Percentiles rank a stretch among this genome's conserved stretches.
These are phyloP conservation scores for Alloscopus bannaensis DNA, from an alignment of 2,888 invertebrate genomes.

Conservation along the genomic window DNA sequence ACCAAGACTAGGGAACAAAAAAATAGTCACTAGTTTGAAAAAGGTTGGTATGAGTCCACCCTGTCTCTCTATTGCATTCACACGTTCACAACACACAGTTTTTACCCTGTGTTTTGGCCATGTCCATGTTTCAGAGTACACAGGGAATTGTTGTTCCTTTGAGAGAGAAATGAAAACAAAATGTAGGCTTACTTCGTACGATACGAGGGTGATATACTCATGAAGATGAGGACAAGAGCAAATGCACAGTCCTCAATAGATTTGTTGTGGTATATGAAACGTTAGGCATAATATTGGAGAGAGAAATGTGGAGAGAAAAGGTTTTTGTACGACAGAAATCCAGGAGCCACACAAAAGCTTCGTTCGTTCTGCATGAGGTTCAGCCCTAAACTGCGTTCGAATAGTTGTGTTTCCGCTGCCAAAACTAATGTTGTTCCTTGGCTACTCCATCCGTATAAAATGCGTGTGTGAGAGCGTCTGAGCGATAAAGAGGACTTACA, in stretches of 20 bases:
- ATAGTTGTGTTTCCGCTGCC: constrained; percentile 35
- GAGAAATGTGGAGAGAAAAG: too few relatives aligned
- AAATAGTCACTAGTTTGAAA: too few relatives aligned
- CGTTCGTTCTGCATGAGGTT: constrained; percentile 41
- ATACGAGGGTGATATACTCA: neutral
- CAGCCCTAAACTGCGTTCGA: constrained; percentile 47
- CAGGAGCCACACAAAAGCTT: constrained; percentile 30
- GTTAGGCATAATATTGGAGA: too few relatives aligned
- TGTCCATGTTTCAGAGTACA: neutral
- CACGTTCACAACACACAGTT: neutral
- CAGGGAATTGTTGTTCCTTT: constrained; percentile 44
- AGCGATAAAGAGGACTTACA: neutral
- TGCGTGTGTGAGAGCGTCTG: neutral
- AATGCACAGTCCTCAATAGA: too few relatives aligned
- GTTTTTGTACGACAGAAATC: too few relatives aligned
- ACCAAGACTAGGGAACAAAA: too few relatives aligned
- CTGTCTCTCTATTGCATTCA: too few relatives aligned
- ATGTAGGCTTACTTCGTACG: constrained; percentile 18
- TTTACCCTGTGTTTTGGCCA: constrained; percentile 7
- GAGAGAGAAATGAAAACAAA: constrained; percentile 42
- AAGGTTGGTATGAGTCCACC: too few relatives aligned
- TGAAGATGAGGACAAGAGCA: neutral
- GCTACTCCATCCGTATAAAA: neutral
- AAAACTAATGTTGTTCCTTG: constrained; percentile 47
- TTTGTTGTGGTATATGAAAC: neutral